Conservation (phyloP, 2,888 invertebrate species). For the Argyresthia albistria region DNA sequence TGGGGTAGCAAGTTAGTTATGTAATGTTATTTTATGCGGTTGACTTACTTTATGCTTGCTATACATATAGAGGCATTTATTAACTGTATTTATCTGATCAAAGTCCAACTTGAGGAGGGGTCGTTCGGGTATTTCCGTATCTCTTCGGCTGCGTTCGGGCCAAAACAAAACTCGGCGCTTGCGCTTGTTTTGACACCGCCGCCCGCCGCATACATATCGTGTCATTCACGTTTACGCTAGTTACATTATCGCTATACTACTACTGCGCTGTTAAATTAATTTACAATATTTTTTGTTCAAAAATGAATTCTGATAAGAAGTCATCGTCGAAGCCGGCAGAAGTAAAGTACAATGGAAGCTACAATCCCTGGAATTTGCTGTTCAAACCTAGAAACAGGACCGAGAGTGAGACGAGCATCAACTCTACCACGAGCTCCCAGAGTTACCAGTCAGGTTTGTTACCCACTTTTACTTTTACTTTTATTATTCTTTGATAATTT, state of each 20-base stretch:
- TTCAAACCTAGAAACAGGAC: slow-evolving; percentile 49
- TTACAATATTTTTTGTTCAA: slow-evolving; percentile 6
- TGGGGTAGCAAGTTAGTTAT: too few relatives aligned
- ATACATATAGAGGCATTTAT: too few relatives aligned
- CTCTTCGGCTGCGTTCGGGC: slow-evolving; percentile 41
- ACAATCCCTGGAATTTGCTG: slow-evolving; percentile 58
- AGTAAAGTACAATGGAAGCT: slow-evolving; percentile 30
- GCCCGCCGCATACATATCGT: background rate
- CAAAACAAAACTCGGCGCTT: slow-evolving; percentile 41
- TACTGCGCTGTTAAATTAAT: too few relatives aligned
- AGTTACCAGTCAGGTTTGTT: slow-evolving; percentile 46
- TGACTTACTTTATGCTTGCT: too few relatives aligned
- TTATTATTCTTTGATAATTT: too few relatives aligned
- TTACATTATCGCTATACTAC: background rate
- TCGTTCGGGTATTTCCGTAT: slow-evolving; percentile 43
- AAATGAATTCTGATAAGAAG: slow-evolving; percentile 50
- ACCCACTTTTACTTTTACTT: background rate
- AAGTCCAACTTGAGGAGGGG: too few relatives aligned
- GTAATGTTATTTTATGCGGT: too few relatives aligned
- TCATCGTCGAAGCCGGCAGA: slow-evolving; percentile 27
- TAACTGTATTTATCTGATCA: too few relatives aligned
- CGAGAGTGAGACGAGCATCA: slow-evolving; percentile 56
- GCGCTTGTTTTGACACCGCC: slow-evolving; percentile 3
- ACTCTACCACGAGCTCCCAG: slow-evolving; percentile 30
- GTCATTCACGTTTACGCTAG: background rate